phyloP scores from a whole-genome alignment of 2,797 vertebrate genomes.

The Enteromius afrohamiltoni region DNA sequence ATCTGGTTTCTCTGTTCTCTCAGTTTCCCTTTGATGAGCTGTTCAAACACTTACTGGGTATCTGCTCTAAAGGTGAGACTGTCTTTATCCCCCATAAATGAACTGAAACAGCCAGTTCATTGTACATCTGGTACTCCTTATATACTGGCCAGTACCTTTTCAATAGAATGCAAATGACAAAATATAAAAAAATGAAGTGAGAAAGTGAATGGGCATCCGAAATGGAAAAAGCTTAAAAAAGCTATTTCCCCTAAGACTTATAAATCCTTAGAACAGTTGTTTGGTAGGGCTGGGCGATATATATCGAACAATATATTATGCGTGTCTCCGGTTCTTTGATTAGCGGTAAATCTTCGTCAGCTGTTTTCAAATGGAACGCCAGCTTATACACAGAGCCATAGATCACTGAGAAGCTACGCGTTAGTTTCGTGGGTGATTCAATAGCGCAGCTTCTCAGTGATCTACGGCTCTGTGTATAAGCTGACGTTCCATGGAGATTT shows the following conservation, averaged over 20 bases:
- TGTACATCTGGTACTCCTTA: neutral
- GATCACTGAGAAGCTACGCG: too few relatives aligned
- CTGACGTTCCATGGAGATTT: too few relatives aligned
- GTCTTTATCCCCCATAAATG: neutral
- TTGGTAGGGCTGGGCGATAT: too few relatives aligned
- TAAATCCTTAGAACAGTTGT: neutral
- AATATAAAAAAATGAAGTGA: neutral
- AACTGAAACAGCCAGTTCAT: neutral
- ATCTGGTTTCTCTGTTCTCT: slow-evolving; percentile 88
- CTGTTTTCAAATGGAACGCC: too few relatives aligned
- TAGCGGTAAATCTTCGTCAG: too few relatives aligned
- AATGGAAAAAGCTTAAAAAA: neutral
- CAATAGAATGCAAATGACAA: neutral
- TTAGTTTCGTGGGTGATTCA: too few relatives aligned
- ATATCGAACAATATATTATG: too few relatives aligned
- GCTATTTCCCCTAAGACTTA: neutral
- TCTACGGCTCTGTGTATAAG: too few relatives aligned
- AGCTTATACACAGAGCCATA: too few relatives aligned
- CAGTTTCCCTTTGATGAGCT: slow-evolving; percentile 97
- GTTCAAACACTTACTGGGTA: slow-evolving; percentile 92
- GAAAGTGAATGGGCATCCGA: neutral
- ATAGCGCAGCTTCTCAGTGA: too few relatives aligned
- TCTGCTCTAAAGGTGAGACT: slow-evolving; percentile 84
- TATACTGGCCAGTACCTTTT: neutral
- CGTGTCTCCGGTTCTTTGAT: too few relatives aligned